A percentile compares a stretch with the other conserved stretches of the same genome.
These are phyloP conservation scores for Heteromormyrus szaboi DNA, from an alignment of 2,797 vertebrate species.

Conservation along the genomic window DNA sequence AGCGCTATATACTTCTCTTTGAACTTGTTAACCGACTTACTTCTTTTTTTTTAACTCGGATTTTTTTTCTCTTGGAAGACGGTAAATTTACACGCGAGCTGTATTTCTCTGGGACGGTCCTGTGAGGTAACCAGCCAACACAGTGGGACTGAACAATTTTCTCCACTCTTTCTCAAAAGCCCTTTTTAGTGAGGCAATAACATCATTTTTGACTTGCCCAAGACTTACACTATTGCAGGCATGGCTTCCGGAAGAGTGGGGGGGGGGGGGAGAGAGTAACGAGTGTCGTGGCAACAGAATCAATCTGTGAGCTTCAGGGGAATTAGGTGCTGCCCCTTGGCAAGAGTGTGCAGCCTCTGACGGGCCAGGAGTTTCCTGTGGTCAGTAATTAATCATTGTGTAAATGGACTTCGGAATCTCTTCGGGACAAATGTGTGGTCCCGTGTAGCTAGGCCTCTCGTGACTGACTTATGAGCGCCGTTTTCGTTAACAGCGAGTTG, in stretches of 20 bases:
- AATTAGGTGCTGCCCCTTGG: background rate
- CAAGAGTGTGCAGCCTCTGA: background rate
- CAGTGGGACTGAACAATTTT: background rate
- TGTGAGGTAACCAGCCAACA: background rate
- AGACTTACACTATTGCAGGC: background rate
- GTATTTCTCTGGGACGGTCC: background rate
- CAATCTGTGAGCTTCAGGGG: background rate
- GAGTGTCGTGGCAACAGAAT: background rate
- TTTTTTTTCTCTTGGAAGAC: background rate
- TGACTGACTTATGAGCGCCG: background rate
- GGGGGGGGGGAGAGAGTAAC: too few species aligned
- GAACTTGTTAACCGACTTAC: background rate
- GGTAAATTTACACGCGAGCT: background rate
- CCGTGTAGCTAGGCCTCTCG: background rate
- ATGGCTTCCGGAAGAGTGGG: background rate
- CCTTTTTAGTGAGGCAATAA: background rate
- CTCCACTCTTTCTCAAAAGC: background rate
- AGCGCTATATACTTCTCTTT: constrained; percentile 3
- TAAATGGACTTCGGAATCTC: constrained; percentile 12
- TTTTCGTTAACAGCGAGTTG: background rate
- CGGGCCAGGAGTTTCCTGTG: constrained; percentile 3
- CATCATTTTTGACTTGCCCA: background rate
- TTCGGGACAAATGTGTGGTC: constrained; percentile 15
- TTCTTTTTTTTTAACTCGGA: background rate
- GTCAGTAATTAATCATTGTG: constrained; percentile 25